phyloP scores from a whole-genome alignment of 2,113 vertebrate genomes.

The Neotragus moschatus region DNA sequence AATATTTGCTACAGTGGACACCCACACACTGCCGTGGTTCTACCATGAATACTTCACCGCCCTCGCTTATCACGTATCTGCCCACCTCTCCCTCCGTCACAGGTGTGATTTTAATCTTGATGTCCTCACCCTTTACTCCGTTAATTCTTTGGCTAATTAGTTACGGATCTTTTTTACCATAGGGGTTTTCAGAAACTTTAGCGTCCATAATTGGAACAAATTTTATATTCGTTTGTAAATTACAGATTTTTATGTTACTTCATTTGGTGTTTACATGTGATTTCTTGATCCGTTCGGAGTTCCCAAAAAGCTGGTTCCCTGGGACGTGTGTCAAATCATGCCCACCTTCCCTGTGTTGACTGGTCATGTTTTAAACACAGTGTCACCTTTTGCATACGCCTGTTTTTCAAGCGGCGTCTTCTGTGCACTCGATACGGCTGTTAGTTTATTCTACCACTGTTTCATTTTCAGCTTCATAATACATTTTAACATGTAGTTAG shows the following conservation, averaged over 20 bases:
- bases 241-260: not conserved
- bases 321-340: not conserved
- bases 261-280: not conserved
- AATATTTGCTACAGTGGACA: not conserved
- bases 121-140: not conserved
- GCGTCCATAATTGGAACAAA: not conserved
- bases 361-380: not conserved
- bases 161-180: not conserved
- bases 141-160: not conserved
- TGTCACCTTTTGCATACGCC: not conserved
- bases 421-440: not conserved
- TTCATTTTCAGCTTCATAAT: not conserved
- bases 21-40: too few species aligned
- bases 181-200: not conserved
- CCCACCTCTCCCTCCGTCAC: not conserved
- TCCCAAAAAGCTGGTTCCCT: not conserved
- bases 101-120: not conserved
- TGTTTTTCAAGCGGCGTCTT: not conserved
- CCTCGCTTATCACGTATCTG: not conserved
- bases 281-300: not conserved
- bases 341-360: not conserved
- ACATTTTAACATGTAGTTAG: not conserved
- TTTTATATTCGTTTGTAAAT: not conserved
- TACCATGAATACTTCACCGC: not conserved
- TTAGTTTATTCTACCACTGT: not conserved